Evolutionary conservation across 1,140 invertebrate genomes (phyloP).

Genomic region (Neodiprion pinetum): DNA sequence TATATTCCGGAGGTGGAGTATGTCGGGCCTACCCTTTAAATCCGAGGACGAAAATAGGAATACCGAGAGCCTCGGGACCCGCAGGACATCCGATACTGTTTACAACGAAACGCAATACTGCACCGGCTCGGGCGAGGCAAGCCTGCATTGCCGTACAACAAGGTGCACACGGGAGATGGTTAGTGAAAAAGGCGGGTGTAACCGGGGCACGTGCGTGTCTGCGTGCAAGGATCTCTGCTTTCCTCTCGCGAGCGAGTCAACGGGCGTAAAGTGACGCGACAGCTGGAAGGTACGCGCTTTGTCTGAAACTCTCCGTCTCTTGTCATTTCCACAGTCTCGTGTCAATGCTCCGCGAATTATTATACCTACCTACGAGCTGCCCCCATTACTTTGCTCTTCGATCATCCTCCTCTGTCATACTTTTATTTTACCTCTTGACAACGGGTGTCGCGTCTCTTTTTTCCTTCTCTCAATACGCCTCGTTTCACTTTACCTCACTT

Average conservation of each 20-base stretch:
- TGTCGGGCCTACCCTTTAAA: not conserved
- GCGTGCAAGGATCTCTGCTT: not conserved
- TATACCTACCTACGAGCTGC: not conserved
- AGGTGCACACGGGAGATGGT: not conserved
- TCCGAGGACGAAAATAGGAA: not conserved
- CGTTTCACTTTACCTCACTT: no score
- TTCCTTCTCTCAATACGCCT: not conserved
- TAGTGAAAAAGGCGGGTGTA: not conserved
- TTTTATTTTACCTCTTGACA: not conserved
- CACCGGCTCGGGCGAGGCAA: not conserved
- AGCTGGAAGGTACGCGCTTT: constrained; percentile 6
- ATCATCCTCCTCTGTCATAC: not conserved
- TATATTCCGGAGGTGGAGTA: not conserved
- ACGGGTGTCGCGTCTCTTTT: not conserved
- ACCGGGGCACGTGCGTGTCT: not conserved
- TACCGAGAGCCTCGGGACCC: not conserved
- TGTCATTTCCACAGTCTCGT: not conserved
- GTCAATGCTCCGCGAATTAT: constrained; percentile 7
- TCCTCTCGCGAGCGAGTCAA: not conserved
- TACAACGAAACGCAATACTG: not conserved
- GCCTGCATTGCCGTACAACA: not conserved
- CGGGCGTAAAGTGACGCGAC: not conserved
- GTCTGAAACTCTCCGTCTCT: not conserved
- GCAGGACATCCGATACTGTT: constrained; percentile 2
- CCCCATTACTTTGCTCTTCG: not conserved